phyloP scores from a whole-genome alignment of 2,113 vertebrate species.

The Macaca mulatta region DNA sequence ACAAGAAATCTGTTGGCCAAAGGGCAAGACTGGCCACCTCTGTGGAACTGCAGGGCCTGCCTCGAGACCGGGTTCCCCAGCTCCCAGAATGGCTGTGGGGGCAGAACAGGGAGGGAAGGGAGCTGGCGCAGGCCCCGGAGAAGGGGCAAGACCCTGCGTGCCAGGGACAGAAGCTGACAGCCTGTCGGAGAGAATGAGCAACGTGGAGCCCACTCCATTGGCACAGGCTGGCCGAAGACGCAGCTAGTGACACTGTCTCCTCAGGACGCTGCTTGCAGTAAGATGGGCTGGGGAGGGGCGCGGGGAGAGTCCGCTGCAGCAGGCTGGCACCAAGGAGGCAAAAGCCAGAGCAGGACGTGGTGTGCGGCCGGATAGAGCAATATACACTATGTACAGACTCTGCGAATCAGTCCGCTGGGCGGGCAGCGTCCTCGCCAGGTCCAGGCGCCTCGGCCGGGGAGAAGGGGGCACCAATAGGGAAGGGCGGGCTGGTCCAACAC shows the following conservation, averaged over 20 bases:
- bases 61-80: not conserved
- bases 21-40: constrained; percentile 29
- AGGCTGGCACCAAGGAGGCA: constrained; percentile 85
- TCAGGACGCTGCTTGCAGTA: constrained; percentile 41
- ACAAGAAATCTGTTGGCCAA: constrained; percentile 33
- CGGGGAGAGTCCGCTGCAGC: constrained; percentile 72
- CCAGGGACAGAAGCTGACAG: not conserved
- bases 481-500: constrained; percentile 75
- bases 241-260: not conserved
- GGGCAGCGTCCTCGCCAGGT: constrained; percentile 84
- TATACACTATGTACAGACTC: constrained; percentile 88
- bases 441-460: constrained; percentile 82
- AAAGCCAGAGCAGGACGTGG: constrained; percentile 82
- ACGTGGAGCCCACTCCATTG: not conserved
- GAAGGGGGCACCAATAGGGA: constrained; percentile 71
- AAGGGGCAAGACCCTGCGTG: not conserved
- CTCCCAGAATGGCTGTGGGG: not conserved
- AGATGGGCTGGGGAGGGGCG: not conserved
- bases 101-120: not conserved
- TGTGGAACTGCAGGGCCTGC: not conserved
- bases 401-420: constrained; percentile 85
- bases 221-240: not conserved
- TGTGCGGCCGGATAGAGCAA: constrained; percentile 85
- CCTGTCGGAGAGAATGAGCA: not conserved
- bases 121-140: not conserved